These are phyloP conservation scores for Anoplophora glabripennis DNA, from an alignment of 1,140 invertebrate genomes.

Conservation along the genomic window DNA sequence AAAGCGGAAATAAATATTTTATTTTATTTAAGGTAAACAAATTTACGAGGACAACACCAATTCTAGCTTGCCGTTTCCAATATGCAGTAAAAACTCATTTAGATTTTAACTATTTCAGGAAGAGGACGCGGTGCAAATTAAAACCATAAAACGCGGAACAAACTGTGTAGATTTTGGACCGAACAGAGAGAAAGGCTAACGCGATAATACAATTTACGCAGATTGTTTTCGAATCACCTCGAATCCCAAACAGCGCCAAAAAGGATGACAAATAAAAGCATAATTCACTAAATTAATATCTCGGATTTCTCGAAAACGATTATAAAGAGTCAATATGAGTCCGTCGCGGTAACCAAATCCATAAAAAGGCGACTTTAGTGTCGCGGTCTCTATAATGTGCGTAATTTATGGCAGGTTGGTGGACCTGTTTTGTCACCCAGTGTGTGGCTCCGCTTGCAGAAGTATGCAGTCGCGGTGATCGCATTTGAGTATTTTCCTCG, in stretches of 20 bases:
- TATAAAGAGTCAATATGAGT: slow-evolving; percentile 21
- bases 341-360: slow-evolving; percentile 5
- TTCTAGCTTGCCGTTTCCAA: slow-evolving; percentile 5
- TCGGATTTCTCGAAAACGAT: slow-evolving; percentile 20
- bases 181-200: neutral
- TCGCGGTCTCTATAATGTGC: slow-evolving; percentile 25
- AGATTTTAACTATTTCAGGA: slow-evolving; percentile 10
- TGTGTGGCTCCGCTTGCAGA: slow-evolving; percentile 25
- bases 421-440: slow-evolving; percentile 42
- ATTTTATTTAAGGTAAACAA: too few relatives aligned
- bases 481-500: slow-evolving; percentile 38
- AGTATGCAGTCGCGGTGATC: slow-evolving; percentile 29
- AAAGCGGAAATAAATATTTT: too few relatives aligned
- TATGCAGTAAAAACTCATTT: slow-evolving; percentile 19
- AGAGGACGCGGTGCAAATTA: slow-evolving; percentile 21
- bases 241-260: slow-evolving; percentile 2
- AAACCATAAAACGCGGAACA: slow-evolving; percentile 25
- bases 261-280: slow-evolving; percentile 9
- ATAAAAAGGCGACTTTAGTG: slow-evolving; percentile 29
- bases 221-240: slow-evolving; percentile 8
- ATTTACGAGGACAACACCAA: too few relatives aligned
- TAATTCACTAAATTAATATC: slow-evolving; percentile 20
- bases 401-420: slow-evolving; percentile 34
- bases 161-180: slow-evolving; percentile 17
- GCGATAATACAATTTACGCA: slow-evolving; percentile 2